phyloP scores from a whole-genome alignment of 1,140 invertebrate genomes.

The Metaphire vulgaris region DNA sequence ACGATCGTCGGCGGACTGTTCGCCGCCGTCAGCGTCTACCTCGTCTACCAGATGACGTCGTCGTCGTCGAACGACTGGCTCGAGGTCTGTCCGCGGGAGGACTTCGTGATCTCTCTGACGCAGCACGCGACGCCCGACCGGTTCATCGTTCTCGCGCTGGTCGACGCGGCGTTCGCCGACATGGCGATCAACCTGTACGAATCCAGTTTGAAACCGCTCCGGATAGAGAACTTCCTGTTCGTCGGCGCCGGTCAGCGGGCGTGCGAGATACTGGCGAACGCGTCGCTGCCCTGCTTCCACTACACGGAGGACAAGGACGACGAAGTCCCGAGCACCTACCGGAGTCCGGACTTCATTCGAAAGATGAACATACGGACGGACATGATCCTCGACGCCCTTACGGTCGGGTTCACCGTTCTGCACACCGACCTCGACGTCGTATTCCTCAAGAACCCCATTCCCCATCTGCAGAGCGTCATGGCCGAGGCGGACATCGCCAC shows the following conservation, averaged over 20 bases:
- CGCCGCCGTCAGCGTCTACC: background rate
- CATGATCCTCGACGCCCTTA: constrained; percentile 25
- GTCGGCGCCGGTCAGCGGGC: background rate
- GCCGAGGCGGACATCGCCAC: constrained; percentile 19
- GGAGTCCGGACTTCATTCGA: constrained; percentile 24
- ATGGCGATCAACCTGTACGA: constrained; percentile 29
- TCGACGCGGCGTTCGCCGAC: constrained; percentile 22
- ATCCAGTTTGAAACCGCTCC: constrained; percentile 15
- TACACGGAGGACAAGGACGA: constrained; percentile 17
- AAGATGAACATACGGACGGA: constrained; percentile 29
- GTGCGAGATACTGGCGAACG: constrained; percentile 15
- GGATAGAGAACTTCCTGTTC: constrained; percentile 25
- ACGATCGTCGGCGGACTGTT: background rate
- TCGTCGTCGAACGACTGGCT: background rate
- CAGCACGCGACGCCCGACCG: constrained; percentile 7
- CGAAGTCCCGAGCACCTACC: constrained; percentile 10
- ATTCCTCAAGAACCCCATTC: constrained; percentile 21
- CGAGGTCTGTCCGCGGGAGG: background rate
- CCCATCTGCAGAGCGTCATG: constrained; percentile 12
- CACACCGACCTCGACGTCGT: constrained; percentile 28
- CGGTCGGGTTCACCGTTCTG: constrained; percentile 23
- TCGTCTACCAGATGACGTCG: background rate
- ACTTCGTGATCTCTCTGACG: constrained; percentile 1
- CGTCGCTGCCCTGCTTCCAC: constrained; percentile 18
- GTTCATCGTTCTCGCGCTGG: constrained; percentile 22